phyloP scores from a whole-genome alignment of 64 coral and sea anemone genomes.

The Montipora capricornis region DNA sequence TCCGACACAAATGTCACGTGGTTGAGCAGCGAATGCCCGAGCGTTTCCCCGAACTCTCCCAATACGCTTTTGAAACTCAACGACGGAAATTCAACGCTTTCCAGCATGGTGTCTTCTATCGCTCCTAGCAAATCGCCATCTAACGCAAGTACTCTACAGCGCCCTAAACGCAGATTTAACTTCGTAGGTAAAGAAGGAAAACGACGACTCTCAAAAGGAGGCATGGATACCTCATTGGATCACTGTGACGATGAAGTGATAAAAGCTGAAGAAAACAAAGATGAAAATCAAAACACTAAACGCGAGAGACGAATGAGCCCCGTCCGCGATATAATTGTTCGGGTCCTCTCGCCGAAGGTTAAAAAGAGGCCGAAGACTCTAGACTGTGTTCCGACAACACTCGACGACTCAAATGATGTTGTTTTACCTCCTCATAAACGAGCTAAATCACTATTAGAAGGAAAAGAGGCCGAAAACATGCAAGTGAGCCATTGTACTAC shows the following conservation, averaged over 20 bases:
- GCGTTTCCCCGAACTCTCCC: slow-evolving; percentile 49
- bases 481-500: background rate
- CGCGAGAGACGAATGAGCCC: slow-evolving; percentile 77
- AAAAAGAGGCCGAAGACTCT: slow-evolving; percentile 92
- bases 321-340: slow-evolving; percentile 79
- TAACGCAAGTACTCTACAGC: slow-evolving; percentile 44
- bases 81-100: slow-evolving; percentile 90
- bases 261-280: slow-evolving; percentile 5
- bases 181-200: slow-evolving; percentile 3
- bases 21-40: slow-evolving; percentile 82
- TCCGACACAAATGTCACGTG: slow-evolving; percentile 92
- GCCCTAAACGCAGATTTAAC: background rate
- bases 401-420: background rate
- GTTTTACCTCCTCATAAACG: slow-evolving; percentile 20
- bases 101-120: slow-evolving; percentile 83
- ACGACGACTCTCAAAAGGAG: slow-evolving; percentile 8
- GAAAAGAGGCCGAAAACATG: slow-evolving; percentile 58
- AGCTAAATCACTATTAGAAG: slow-evolving; percentile 75
- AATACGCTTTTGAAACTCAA: slow-evolving; percentile 66
- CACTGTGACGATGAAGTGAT: slow-evolving; percentile 10
- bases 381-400: slow-evolving; percentile 38
- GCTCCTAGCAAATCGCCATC: slow-evolving; percentile 76
- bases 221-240: background rate
- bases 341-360: slow-evolving; percentile 82
- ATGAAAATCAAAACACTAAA: slow-evolving; percentile 54